Base-by-base conservation (phyloP, 1,140 invertebrate genomes). In the Arion vulgaris region DNA sequence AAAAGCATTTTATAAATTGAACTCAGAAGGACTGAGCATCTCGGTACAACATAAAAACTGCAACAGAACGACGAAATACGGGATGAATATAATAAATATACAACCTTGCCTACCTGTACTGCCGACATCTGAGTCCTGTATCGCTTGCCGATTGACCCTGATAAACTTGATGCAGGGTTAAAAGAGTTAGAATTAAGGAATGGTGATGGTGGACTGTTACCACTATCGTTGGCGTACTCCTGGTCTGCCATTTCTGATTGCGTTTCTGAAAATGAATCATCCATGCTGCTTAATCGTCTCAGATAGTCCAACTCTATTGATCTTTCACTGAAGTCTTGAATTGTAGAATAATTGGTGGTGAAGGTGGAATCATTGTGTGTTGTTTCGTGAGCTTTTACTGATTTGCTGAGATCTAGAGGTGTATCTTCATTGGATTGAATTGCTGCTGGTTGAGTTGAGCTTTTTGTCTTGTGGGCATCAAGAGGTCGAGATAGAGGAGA, bases 361-460 rank as follows among this genome's bases (percentile, higher is more conserved):
- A 28, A 66, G 4, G 17, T 1, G 28, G 2, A 7, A 23, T 32
- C n/a, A 66, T 5, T 32, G 28, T 11, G n/a, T 1, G 1, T 32
- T 2, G 62, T 66, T 7, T 66, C 62, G 5, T 88, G 83, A 75
- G 89, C 88, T 66, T 66, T 66, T 5, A 66, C 28, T n/a, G 96
- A 96, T 91, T 97, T 97, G 88, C 96, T 97, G 81, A 98, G 94
- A 93, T 97, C 96, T 85, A 98, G 93, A 36, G 96, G 96, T 73
- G 95, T 95, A 88, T 97, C 96, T 26, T 87, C 84, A 38, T 86
- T 88, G 28, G n/a, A 32, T 7, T 11, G 11, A 94, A 81, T 41
- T 68, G 32, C 71, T 83, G 41, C 69, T 28, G 71, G 77, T 73
- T 5, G 39, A 53, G 81, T 19, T 49, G 53, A 36, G 78, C 38